Percentiles rank a stretch among this genome's conserved stretches.
Conservation (phyloP, 2,113 vertebrate genomes). For the Tupaia chinensis region DNA sequence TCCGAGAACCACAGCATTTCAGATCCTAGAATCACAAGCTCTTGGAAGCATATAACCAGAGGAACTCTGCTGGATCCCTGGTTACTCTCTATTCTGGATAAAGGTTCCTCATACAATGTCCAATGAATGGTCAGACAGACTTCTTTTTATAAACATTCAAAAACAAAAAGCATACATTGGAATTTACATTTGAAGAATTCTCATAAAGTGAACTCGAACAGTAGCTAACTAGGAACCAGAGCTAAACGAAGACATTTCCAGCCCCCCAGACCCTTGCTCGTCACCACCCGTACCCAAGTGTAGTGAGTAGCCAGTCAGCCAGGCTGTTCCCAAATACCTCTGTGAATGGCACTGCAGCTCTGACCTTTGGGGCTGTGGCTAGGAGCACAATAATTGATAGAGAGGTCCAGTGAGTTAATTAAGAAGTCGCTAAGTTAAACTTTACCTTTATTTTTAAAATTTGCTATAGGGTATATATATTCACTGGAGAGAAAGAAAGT, state of each 20-base stretch:
- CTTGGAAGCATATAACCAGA: neutral
- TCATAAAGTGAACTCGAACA: neutral
- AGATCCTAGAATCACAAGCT: constrained; percentile 28
- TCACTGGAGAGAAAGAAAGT: no score
- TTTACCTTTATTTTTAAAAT: neutral
- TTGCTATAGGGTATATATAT: no score
- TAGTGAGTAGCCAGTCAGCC: neutral
- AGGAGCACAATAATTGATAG: neutral
- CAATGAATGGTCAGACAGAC: neutral
- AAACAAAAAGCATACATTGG: neutral
- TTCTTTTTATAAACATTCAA: neutral
- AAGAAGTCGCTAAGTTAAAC: constrained; percentile 36
- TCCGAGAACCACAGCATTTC: neutral
- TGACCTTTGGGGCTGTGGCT: neutral
- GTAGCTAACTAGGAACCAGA: neutral
- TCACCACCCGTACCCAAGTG: accelerated
- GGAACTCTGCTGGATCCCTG: neutral
- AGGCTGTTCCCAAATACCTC: neutral
- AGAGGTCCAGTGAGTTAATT: neutral
- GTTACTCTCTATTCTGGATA: neutral
- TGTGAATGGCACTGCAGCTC: no score
- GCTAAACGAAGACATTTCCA: neutral
- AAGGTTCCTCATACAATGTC: neutral
- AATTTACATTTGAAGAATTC: neutral
- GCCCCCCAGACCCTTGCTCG: accelerated